phyloP scores from a whole-genome alignment of 2,797 vertebrate species.

The Siniperca obscura region DNA sequence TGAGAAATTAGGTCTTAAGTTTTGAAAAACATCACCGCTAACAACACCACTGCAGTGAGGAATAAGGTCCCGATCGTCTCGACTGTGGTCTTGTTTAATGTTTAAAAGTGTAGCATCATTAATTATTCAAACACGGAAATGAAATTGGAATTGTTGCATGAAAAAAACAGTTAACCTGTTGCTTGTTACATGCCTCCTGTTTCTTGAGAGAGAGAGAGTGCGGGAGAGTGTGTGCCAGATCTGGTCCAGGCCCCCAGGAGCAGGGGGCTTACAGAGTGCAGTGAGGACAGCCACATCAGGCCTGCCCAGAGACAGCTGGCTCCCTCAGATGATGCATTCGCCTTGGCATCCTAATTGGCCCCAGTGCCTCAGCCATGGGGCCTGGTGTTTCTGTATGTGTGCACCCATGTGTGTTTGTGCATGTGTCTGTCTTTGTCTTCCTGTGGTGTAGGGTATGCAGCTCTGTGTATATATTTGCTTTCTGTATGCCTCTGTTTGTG shows the following conservation, averaged over 20 bases:
- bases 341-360: conserved; percentile 82
- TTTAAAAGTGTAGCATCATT: conserved; percentile 39
- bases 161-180: conserved; percentile 62
- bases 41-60: conserved; percentile 27
- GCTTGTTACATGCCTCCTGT: conserved; percentile 42
- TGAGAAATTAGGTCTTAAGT: conserved; percentile 38
- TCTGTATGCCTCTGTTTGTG: conserved; percentile 30
- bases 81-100: conserved; percentile 14
- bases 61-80: conserved; percentile 26
- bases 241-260: conserved; percentile 64
- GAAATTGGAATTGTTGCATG: conserved; percentile 35
- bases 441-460: background rate
- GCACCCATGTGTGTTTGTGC: conserved; percentile 49
- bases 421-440: conserved; percentile 48
- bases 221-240: conserved; percentile 57
- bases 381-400: conserved; percentile 61
- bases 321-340: conserved; percentile 77
- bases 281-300: conserved; percentile 74
- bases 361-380: conserved; percentile 68
- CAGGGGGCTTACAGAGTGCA: conserved; percentile 66
- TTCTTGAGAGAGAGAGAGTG: conserved; percentile 11
- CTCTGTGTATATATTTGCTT: conserved; percentile 40
- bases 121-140: conserved; percentile 43
- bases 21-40: conserved; percentile 31
- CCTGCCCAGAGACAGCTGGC: conserved; percentile 80